A percentile compares a stretch with the other conserved stretches of the same genome.
Evolutionary conservation across 2,888 invertebrate genomes (phyloP).

Genomic region (Bhutanitis thaidina): DNA sequence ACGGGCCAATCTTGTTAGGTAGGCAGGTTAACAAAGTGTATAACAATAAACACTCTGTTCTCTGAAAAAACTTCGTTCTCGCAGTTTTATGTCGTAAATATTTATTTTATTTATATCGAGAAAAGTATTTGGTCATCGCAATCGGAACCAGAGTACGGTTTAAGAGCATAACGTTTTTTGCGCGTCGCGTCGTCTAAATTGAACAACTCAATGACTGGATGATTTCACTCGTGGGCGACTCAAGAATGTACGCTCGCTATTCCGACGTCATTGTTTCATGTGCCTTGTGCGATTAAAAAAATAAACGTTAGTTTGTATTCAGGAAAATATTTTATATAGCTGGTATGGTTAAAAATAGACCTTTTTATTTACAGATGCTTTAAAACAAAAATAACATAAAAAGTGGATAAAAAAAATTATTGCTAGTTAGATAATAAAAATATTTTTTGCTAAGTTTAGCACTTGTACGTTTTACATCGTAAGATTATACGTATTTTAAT

Average conservation of each 20-base stretch:
- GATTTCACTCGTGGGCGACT: slow-evolving; percentile 14
- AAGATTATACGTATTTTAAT: no score
- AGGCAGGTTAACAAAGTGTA: no score
- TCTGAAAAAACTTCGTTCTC: neutral
- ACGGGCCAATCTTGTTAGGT: no score
- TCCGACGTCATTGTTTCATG: slow-evolving; percentile 5
- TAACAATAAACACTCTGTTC: no score
- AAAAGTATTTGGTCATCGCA: slow-evolving; percentile 3
- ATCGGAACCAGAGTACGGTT: slow-evolving; percentile 1
- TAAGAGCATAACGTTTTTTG: slow-evolving; percentile 13
- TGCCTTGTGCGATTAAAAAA: neutral
- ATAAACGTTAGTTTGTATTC: neutral
- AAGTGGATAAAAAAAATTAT: no score
- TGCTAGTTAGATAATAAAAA: no score
- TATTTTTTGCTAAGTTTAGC: no score
- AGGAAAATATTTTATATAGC: no score
- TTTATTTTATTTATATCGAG: slow-evolving; percentile 1
- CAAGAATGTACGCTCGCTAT: slow-evolving; percentile 16
- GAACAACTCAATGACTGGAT: slow-evolving; percentile 18
- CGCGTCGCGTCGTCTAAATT: slow-evolving; percentile 11
- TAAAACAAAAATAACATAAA: no score
- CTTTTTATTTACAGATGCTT: no score
- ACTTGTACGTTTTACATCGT: no score
- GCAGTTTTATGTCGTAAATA: slow-evolving; percentile 2
- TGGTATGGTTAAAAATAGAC: no score